Evolutionary conservation across 1,140 invertebrate species (phyloP), one percentile per base, ranked within the genome.

Genomic region (Orius insidiosus): DNA sequence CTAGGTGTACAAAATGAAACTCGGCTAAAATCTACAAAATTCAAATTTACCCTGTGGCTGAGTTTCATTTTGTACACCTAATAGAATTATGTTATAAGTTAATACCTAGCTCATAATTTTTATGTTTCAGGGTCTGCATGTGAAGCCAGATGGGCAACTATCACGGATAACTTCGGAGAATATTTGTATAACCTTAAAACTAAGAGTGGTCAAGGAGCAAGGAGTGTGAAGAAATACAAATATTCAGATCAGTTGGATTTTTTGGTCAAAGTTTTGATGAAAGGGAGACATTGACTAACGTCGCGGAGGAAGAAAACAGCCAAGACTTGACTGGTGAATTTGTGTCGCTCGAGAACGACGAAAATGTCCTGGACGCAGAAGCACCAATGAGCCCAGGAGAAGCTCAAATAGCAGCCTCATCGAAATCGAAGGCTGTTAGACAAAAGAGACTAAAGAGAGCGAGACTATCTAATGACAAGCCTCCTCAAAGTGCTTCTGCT

Each of bases 221-320:
- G 19, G 15, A 14, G 10, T 7, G 16, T 18, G 7, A 42, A 42
- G 16, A 13, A 13, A 8, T 42, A 42, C 16, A 42, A 18, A 42
- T 42, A 15, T 15, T 9, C 9, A 16, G 16, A 18, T 5, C 40
- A 42, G 16, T 18, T 42, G 15, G 6, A 42, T 7, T 42, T 42
- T 42, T 42, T 42, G 40, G 9, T 11, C 8, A 15, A 14, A 42
- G 14, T 24, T 15, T 42, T 6, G 40, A 42, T 8, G 16, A 42
- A 11, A 9, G 40, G 9, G 16, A 19, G 7, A 15, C 40, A 8
- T 16, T 11, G 40, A 18, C 9, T 5, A 24, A 42, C 16, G 9
- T 42, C 19, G 40, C 7, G 16, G 18, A 38, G 6, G 36, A 38
- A 11, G 5, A 5, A 38, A 5, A 5, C 13, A 13, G 36, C 13